Conservation (phyloP, 2,888 invertebrate genomes). For the Euphydryas editha region DNA sequence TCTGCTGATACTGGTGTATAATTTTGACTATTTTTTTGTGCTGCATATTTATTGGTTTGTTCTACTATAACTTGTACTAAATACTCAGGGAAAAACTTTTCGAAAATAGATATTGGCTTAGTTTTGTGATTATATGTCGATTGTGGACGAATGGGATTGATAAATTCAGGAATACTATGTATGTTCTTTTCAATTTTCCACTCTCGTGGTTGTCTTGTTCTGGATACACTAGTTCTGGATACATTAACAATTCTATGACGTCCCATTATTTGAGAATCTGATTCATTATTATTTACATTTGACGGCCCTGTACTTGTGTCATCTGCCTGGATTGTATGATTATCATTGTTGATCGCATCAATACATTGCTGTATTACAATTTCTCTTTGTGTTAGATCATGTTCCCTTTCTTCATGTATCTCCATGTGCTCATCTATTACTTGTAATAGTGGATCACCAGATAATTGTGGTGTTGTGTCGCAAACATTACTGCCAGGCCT, state of each 20-base stretch:
- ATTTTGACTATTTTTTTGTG: slow-evolving; percentile 44
- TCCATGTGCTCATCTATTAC: no score
- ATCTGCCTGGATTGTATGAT: no score
- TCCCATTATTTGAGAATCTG: no score
- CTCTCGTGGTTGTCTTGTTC: slow-evolving; percentile 31
- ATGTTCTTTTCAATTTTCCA: slow-evolving; percentile 36
- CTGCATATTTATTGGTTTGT: slow-evolving; percentile 47
- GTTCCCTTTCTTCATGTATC: no score
- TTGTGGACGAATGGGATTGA: slow-evolving; percentile 20
- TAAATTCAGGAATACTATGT: slow-evolving; percentile 40
- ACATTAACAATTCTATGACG: background rate
- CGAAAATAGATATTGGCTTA: slow-evolving; percentile 33
- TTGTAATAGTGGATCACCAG: no score
- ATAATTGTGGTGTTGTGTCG: no score
- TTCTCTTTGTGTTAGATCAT: no score
- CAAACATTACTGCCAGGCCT: no score
- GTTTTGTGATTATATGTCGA: slow-evolving; percentile 8
- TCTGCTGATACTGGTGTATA: slow-evolving; percentile 44
- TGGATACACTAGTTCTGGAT: slow-evolving; percentile 3
- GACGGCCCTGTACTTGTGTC: no score
- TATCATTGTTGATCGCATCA: no score
- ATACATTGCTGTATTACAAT: no score
- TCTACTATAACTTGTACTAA: slow-evolving; percentile 42
- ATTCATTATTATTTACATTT: no score
- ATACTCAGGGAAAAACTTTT: slow-evolving; percentile 45